Base-by-base conservation (phyloP, 2,888 invertebrate genomes). In the Protonemura montana region DNA sequence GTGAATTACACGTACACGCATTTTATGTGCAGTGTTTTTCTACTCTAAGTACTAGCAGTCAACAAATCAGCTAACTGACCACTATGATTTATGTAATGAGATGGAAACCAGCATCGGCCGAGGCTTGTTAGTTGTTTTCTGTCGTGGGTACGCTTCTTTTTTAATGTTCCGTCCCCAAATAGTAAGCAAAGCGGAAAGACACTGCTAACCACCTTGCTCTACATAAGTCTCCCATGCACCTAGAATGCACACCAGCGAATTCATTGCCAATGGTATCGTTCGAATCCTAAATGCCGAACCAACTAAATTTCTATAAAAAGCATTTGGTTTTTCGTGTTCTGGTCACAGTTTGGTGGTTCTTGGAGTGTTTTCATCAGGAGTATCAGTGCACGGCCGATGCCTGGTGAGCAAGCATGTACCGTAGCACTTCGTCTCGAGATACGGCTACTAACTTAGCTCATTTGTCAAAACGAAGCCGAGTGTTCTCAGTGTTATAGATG, bases 301-400 rank as follows among this genome's bases (percentile, higher is more conserved):
- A 59, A 59, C 59, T 10, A 59, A 59, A 59, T 59, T 59, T 59
- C 59, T 59, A 59, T 21, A 59, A 59, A 59, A 59, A 59, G 59
- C 59, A 7, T 21, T 59, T 59, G 59, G 59, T 10, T 59, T 59
- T 59, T 59, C 59, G 59, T 59, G 59, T 59, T 28, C 28, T 78
- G 78, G 78, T 78, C 78, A 78, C 78, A 78, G 78, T 78, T 78
- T 78, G 78, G 26, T 78, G 78, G n/a, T 28, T 26, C 25, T 0
- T 13, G 27, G 78, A 78, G 27, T 28, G 26, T 28, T 78, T 78
- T 27, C 78, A 78, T 78, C 78, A 28, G 27, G 78, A 21, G 78
- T 78, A 78, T 78, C 78, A 78, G 78, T 78, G 78, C 78, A 25
- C 26, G 28, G 78, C 78, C 26, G n/a, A 26, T 1, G 26, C 25